Evolutionary conservation across 2,797 vertebrate genomes (phyloP).

Genomic region (Chiloscyllium punctatum): DNA sequence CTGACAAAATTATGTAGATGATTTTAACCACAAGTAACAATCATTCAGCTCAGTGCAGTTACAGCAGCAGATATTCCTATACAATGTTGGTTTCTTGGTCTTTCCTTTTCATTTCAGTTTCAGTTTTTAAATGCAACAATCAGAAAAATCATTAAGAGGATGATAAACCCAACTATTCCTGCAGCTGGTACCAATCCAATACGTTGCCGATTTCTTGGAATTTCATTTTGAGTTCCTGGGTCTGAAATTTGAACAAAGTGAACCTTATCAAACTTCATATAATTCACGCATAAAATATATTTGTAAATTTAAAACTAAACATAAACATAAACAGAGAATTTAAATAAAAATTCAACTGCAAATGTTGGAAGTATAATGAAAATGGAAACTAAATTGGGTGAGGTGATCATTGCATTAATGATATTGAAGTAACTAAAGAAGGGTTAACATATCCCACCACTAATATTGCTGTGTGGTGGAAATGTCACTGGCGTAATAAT

Average conservation of each 20-base stretch:
- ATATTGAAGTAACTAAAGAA: not conserved
- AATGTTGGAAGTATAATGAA: not conserved
- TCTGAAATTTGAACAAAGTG: slow-evolving; percentile 7
- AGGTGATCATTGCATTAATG: not conserved
- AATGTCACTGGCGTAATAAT: too few relatives aligned
- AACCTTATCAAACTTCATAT: not conserved
- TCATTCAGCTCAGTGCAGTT: too few relatives aligned
- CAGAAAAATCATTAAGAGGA: too few relatives aligned
- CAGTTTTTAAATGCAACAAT: too few relatives aligned
- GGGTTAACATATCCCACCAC: too few relatives aligned
- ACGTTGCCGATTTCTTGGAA: rapidly evolving
- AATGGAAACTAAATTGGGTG: not conserved
- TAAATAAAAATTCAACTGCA: not conserved
- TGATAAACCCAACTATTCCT: too few relatives aligned
- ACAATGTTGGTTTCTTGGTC: too few relatives aligned
- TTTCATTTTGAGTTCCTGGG: not conserved
- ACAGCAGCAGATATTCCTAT: not conserved
- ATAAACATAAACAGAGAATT: not conserved
- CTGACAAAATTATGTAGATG: not conserved
- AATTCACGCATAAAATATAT: not conserved
- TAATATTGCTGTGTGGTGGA: too few relatives aligned
- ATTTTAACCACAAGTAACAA: too few relatives aligned
- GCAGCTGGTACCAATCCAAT: too few relatives aligned
- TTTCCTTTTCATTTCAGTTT: too few relatives aligned
- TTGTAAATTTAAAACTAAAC: not conserved